Percentiles rank a stretch among this genome's conserved stretches.
Conservation (phyloP, 2,113 vertebrate species). For the Bettongia penicillata region DNA sequence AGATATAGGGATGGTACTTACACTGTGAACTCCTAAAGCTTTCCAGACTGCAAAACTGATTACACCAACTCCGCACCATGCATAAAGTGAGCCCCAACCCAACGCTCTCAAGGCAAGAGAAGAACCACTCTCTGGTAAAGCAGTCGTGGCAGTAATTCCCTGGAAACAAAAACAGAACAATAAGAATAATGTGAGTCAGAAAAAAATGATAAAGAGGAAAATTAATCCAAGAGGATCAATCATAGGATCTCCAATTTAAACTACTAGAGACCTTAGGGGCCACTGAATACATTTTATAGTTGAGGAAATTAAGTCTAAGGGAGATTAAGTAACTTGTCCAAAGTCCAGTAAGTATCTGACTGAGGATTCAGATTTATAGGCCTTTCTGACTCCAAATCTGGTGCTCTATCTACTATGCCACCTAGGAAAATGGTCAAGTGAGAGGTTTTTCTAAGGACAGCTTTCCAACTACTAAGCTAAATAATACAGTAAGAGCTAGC, state of each 20-base stretch:
- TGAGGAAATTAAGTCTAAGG: neutral
- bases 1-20: conserved; percentile 80
- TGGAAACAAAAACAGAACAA: conserved; percentile 75
- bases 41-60: conserved; percentile 92
- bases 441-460: neutral
- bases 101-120: conserved; percentile 92
- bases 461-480: neutral
- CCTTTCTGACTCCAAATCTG: neutral
- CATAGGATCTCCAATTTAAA: neutral
- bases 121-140: conserved; percentile 90
- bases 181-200: neutral
- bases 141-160: conserved; percentile 87
- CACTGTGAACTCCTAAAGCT: conserved; percentile 91
- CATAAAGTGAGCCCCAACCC: conserved; percentile 93
- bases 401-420: neutral
- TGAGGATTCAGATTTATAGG: neutral
- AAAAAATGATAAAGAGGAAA: neutral
- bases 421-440: neutral
- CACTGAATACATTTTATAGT: neutral
- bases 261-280: neutral
- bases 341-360: neutral
- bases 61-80: conserved; percentile 93
- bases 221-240: neutral
- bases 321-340: neutral
- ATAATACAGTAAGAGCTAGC: neutral